A percentile compares a stretch with the other conserved stretches of the same genome.
Conservation (phyloP, 1,140 invertebrate genomes). For the Megathymus violae region DNA sequence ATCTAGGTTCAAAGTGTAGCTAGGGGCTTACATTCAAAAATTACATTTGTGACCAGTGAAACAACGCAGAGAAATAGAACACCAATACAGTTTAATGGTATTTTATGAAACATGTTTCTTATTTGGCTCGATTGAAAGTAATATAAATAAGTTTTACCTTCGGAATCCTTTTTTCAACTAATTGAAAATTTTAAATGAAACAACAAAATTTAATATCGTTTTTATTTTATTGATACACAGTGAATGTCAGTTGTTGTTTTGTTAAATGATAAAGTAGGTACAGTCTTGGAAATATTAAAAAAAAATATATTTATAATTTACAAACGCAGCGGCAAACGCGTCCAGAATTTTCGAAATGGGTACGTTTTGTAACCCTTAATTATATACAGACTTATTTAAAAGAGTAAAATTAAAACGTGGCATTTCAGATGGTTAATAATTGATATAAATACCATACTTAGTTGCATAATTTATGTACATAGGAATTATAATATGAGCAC, state of each 20-base stretch:
- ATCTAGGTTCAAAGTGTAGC: no score
- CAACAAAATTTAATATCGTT: slow-evolving; percentile 62
- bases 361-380: slow-evolving; percentile 40
- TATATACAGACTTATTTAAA: slow-evolving; percentile 62
- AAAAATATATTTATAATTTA: slow-evolving; percentile 75
- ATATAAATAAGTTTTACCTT: no score
- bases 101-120: no score
- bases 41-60: no score
- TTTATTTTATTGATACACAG: slow-evolving; percentile 77
- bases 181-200: no score
- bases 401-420: slow-evolving; percentile 57
- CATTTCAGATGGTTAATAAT: slow-evolving; percentile 39
- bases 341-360: slow-evolving; percentile 35
- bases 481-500: slow-evolving; percentile 66
- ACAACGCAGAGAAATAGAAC: no score
- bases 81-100: no score
- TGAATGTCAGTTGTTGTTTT: slow-evolving; percentile 71
- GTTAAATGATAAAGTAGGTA: slow-evolving; percentile 76
- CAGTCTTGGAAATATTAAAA: slow-evolving; percentile 79
- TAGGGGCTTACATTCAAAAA: no score
- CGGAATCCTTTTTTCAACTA: no score
- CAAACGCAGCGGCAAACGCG: slow-evolving; percentile 48
- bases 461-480: slow-evolving; percentile 62
- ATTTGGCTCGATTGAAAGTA: no score
- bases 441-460: slow-evolving; percentile 41